A percentile compares a stretch with the other conserved stretches of the same genome.
Evolutionary conservation across 2,888 invertebrate genomes (phyloP).

Genomic region (Bellardia pandia): DNA sequence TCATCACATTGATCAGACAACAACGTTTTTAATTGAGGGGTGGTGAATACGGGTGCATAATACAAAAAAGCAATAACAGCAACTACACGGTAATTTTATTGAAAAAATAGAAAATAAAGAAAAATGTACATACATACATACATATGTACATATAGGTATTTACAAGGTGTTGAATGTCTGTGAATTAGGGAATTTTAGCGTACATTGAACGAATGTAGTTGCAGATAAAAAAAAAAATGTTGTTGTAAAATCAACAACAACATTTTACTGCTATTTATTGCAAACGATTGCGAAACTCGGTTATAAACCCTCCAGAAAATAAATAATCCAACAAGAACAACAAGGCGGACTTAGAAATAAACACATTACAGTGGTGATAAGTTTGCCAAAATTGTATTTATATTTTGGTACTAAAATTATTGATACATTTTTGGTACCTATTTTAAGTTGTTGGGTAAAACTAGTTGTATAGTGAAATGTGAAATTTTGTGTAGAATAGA

Average conservation of each 20-base stretch:
- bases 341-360: not conserved
- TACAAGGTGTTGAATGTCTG: slow-evolving; percentile 55
- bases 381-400: not conserved
- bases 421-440: too few species aligned
- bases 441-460: too few species aligned
- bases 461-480: too few species aligned
- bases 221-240: not conserved
- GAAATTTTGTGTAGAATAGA: too few species aligned
- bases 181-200: not conserved
- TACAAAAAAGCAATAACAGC: slow-evolving; percentile 21
- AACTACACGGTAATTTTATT: slow-evolving; percentile 25
- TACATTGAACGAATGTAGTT: slow-evolving; percentile 6
- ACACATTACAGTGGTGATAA: not conserved
- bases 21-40: slow-evolving; percentile 37
- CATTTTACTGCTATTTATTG: slow-evolving; percentile 13
- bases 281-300: slow-evolving; percentile 60
- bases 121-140: not conserved
- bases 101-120: slow-evolving; percentile 26
- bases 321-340: not conserved
- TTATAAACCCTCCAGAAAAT: slow-evolving; percentile 13
- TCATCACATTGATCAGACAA: slow-evolving; percentile 38
- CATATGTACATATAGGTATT: slow-evolving; percentile 3
- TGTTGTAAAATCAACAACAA: not conserved
- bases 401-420: not conserved
- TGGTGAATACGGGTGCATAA: slow-evolving; percentile 25